Conservation (phyloP, 2,113 vertebrate genomes). For the Herpetotheres cachinnans region DNA sequence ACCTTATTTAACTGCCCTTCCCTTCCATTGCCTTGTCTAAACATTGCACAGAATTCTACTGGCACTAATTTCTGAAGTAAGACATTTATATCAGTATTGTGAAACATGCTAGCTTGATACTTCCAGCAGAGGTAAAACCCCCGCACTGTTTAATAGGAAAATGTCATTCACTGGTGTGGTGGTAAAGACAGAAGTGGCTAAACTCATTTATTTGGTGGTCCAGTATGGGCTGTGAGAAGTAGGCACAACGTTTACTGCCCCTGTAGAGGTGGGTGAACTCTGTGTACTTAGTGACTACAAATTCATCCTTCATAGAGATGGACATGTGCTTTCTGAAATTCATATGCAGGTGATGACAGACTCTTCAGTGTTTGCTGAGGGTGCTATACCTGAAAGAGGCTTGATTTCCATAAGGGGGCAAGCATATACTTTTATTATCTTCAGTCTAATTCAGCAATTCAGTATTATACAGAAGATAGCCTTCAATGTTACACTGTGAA, state of each 20-base stretch:
- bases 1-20: constrained; percentile 2
- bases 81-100: background rate
- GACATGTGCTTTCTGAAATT: background rate
- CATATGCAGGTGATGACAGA: background rate
- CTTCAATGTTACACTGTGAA: background rate
- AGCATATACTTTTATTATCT: background rate
- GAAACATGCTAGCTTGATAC: background rate
- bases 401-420: background rate
- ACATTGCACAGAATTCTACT: background rate
- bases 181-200: background rate
- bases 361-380: background rate
- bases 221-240: background rate
- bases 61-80: background rate
- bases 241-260: background rate
- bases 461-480: background rate
- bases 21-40: background rate
- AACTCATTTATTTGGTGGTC: background rate
- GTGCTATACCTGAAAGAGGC: background rate
- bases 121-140: background rate
- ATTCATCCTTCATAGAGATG: background rate
- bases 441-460: background rate
- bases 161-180: background rate
- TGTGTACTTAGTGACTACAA: fast-evolving
- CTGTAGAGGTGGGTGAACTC: fast-evolving
- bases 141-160: background rate